Evolutionary conservation across 2,888 invertebrate species (phyloP).

Genomic region (Anorthoa munda): DNA sequence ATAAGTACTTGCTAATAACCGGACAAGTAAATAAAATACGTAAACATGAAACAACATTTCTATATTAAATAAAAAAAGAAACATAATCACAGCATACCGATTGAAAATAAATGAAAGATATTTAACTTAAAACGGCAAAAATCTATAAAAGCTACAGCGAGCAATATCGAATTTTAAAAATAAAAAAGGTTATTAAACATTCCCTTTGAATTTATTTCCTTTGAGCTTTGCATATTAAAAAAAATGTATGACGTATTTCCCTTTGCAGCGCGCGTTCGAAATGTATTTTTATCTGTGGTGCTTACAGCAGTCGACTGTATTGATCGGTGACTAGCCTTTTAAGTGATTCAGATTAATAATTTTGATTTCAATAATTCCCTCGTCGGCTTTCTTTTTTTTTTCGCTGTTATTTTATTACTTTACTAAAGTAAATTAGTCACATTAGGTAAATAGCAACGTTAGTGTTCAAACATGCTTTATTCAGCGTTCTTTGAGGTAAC

Average conservation of each 20-base stretch:
- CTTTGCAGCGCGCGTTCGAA: slow-evolving; percentile 39
- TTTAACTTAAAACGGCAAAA: slow-evolving; percentile 46
- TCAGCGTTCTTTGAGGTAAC: background rate
- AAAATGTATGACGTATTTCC: slow-evolving; percentile 58
- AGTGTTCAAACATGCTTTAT: background rate
- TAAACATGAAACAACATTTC: background rate
- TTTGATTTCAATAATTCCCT: background rate
- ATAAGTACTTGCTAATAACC: too few relatives aligned
- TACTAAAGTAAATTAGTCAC: background rate
- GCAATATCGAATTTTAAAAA: slow-evolving; percentile 47
- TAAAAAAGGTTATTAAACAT: slow-evolving; percentile 59
- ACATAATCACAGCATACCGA: slow-evolving; percentile 23
- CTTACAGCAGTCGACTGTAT: slow-evolving; percentile 47
- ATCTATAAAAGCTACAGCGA: slow-evolving; percentile 43
- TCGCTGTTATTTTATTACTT: background rate
- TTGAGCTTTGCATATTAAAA: slow-evolving; percentile 65
- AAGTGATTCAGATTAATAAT: slow-evolving; percentile 30
- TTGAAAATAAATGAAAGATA: slow-evolving; percentile 50
- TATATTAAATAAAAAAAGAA: slow-evolving; percentile 5
- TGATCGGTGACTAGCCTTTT: slow-evolving; percentile 29
- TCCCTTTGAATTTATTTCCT: slow-evolving; percentile 67
- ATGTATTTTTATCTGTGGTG: slow-evolving; percentile 49
- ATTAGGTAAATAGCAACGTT: background rate
- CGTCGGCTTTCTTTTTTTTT: background rate
- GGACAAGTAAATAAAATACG: background rate